phyloP scores from a whole-genome alignment of 2,888 invertebrate genomes.

The Hydriomena furcata region DNA sequence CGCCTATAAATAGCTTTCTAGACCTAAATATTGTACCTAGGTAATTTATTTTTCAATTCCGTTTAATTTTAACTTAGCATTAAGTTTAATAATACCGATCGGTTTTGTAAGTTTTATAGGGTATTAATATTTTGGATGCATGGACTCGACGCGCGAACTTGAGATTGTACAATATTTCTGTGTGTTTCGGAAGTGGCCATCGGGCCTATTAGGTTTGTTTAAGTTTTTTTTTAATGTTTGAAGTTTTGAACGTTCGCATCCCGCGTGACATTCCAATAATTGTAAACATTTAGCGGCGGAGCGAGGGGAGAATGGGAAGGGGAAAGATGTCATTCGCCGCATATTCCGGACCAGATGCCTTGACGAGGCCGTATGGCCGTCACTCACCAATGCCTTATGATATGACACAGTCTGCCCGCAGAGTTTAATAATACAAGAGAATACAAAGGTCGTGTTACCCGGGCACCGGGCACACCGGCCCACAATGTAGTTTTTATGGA shows the following conservation, averaged over 20 bases:
- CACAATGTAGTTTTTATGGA: constrained; percentile 84
- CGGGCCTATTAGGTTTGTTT: constrained; percentile 73
- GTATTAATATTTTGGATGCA: constrained; percentile 73
- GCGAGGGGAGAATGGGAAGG: constrained; percentile 49
- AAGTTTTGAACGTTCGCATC: constrained; percentile 65
- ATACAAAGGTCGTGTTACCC: constrained; percentile 84
- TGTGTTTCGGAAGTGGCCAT: constrained; percentile 61
- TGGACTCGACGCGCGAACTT: constrained; percentile 59
- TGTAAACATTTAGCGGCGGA: constrained; percentile 66
- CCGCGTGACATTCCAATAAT: constrained; percentile 82
- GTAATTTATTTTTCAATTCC: constrained; percentile 85
- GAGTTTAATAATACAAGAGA: constrained; percentile 82
- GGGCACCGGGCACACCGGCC: constrained; percentile 82
- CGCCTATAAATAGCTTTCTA: constrained; percentile 81
- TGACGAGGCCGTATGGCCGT: constrained; percentile 61
- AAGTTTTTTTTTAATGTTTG: constrained; percentile 60
- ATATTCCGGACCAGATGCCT: constrained; percentile 67
- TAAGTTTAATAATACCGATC: constrained; percentile 80
- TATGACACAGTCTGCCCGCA: constrained; percentile 83
- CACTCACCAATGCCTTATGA: constrained; percentile 81
- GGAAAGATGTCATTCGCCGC: constrained; percentile 47
- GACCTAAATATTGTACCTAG: constrained; percentile 84
- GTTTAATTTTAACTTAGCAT: constrained; percentile 82
- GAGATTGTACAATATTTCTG: constrained; percentile 72
- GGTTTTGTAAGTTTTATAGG: constrained; percentile 85